phyloP scores from a whole-genome alignment of 2,888 invertebrate species.

The Sinopyrophorus schimmeli region DNA sequence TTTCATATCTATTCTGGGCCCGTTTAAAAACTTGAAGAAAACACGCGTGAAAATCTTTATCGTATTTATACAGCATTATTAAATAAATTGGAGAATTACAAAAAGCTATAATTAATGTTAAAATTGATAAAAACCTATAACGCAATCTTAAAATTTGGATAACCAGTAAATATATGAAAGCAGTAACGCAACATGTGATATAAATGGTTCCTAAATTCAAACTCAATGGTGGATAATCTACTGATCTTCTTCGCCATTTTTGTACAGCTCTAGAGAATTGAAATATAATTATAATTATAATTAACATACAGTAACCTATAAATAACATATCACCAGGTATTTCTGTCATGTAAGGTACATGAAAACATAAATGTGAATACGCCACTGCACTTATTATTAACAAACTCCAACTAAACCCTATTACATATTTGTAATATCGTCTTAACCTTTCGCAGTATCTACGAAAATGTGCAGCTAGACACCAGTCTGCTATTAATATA shows the following conservation, averaged over 20 bases:
- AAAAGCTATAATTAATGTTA: not conserved
- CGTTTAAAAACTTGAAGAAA: slow-evolving; percentile 11
- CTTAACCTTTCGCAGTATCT: slow-evolving; percentile 5
- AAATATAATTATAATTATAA: slow-evolving; percentile 3
- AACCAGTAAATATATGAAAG: not conserved
- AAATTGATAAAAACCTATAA: not conserved
- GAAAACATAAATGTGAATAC: no score
- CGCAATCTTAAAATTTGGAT: not conserved
- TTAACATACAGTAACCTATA: not conserved
- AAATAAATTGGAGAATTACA: slow-evolving; percentile 8
- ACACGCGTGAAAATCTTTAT: slow-evolving; percentile 19
- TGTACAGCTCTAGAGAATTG: slow-evolving; percentile 3
- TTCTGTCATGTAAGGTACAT: no score
- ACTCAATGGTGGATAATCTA: slow-evolving; percentile 1
- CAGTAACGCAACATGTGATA: not conserved
- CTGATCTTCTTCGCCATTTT: slow-evolving; percentile 9
- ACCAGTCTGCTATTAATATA: no score
- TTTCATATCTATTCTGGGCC: slow-evolving; percentile 7
- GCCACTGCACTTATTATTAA: no score
- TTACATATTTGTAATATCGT: not conserved
- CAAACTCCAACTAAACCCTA: slow-evolving; percentile 11
- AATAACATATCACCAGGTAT: not conserved
- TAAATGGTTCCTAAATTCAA: slow-evolving; percentile 2
- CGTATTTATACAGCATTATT: slow-evolving; percentile 4
- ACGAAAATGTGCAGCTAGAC: no score